These are phyloP conservation scores for Magallana angulata DNA, from an alignment of 1,140 invertebrate species.

Conservation along the genomic window DNA sequence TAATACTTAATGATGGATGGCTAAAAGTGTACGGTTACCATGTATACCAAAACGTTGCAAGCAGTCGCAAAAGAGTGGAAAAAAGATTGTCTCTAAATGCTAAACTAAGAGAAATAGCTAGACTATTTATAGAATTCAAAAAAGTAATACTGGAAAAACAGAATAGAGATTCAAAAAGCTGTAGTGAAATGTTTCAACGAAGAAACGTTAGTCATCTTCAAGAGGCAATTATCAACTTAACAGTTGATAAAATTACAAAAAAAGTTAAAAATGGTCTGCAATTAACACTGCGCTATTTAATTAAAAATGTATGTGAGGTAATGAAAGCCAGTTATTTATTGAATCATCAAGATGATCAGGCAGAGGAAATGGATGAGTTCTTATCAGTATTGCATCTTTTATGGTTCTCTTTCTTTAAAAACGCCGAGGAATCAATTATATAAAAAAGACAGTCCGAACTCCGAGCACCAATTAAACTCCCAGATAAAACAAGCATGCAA, in stretches of 20 bases:
- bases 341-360: not conserved
- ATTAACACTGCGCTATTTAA: not conserved
- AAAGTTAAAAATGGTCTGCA: constrained; percentile 41
- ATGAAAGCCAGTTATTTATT: constrained; percentile 19
- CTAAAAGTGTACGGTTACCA: constrained; percentile 34
- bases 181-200: constrained; percentile 30
- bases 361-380: constrained; percentile 32
- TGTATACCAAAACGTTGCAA: constrained; percentile 1
- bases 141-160: not conserved
- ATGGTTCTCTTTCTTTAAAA: constrained; percentile 35
- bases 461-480: constrained; percentile 40
- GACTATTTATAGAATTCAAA: constrained; percentile 40
- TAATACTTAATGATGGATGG: constrained; percentile 3
- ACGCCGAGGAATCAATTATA: constrained; percentile 43
- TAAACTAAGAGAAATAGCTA: constrained; percentile 39
- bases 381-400: not conserved
- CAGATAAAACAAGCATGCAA: constrained; percentile 37
- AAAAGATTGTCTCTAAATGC: constrained; percentile 11
- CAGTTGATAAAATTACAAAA: not conserved
- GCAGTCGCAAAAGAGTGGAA: not conserved
- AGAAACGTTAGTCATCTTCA: not conserved
- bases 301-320: not conserved
- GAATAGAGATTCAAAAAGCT: not conserved
- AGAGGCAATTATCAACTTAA: constrained; percentile 2
- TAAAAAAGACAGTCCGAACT: constrained; percentile 37